Conservation (phyloP, 1,140 invertebrate species). For the Brachionus rubens region DNA sequence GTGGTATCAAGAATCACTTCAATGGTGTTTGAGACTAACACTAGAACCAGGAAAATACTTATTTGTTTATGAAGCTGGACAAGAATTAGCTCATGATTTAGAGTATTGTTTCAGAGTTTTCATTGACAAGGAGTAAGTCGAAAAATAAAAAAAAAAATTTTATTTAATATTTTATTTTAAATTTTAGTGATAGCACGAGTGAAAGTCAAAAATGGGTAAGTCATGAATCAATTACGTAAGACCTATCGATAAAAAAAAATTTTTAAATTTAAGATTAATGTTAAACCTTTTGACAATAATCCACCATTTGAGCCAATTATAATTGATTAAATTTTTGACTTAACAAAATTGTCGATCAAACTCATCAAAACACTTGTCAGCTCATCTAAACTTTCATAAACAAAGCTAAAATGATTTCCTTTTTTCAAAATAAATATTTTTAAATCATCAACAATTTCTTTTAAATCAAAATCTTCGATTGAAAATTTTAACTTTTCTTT, state of each 20-base stretch:
- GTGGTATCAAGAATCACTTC: slow-evolving; percentile 43
- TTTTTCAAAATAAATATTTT: slow-evolving; percentile 1
- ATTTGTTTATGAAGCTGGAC: slow-evolving; percentile 28
- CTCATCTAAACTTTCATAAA: slow-evolving; percentile 9
- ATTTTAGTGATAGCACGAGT: not conserved
- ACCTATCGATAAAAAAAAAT: too few relatives aligned
- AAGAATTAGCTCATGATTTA: slow-evolving; percentile 16
- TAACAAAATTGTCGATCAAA: not conserved
- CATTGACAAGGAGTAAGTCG: slow-evolving; percentile 13
- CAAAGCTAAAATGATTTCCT: slow-evolving; percentile 29
- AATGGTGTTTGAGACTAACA: slow-evolving; percentile 41
- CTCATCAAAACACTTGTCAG: not conserved
- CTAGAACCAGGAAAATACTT: slow-evolving; percentile 36
- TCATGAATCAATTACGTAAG: not conserved
- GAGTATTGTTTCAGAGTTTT: slow-evolving; percentile 36
- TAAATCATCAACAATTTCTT: not conserved
- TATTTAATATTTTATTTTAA: not conserved
- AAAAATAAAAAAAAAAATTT: not conserved
- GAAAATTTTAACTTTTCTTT: slow-evolving; percentile 1
- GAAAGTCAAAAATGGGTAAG: slow-evolving; percentile 35
- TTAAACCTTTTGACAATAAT: slow-evolving; percentile 16
- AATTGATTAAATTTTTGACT: slow-evolving; percentile 35
- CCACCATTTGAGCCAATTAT: slow-evolving; percentile 24
- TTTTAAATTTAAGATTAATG: slow-evolving; percentile 21
- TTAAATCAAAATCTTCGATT: slow-evolving; percentile 12